A percentile compares a stretch with the other conserved stretches of the same genome.
These are phyloP conservation scores for Coccyzus lansbergi DNA, from an alignment of 2,797 vertebrate species.

Conservation along the genomic window DNA sequence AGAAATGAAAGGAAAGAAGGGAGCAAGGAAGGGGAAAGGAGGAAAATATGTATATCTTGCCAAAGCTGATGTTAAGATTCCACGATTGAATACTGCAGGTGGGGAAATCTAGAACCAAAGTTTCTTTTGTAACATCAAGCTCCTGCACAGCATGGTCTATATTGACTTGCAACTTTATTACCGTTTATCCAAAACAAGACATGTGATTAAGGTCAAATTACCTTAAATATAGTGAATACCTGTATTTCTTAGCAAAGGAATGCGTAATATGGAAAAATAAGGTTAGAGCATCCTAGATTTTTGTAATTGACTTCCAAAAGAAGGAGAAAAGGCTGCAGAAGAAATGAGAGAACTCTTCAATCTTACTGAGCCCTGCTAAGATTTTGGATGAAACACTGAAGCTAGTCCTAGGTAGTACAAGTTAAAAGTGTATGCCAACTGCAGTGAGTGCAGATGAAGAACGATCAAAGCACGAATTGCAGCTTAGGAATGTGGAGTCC, in stretches of 20 bases:
- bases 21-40: neutral
- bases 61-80: neutral
- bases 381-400: neutral
- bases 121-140: neutral
- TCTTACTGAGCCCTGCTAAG: neutral
- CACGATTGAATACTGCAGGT: neutral
- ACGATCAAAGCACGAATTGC: neutral
- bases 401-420: neutral
- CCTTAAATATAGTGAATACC: neutral
- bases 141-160: neutral
- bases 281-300: neutral
- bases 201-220: neutral
- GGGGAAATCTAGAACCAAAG: neutral
- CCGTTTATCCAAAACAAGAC: neutral
- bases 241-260: neutral
- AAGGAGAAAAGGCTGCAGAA: neutral
- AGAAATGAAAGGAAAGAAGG: neutral
- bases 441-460: neutral
- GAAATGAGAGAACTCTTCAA: neutral
- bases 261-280: neutral
- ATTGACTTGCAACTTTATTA: neutral
- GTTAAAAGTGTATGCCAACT: neutral
- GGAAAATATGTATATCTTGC: neutral
- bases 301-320: neutral
- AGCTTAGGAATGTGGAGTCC: constrained; percentile 7